Base-by-base conservation (phyloP, 2,113 vertebrate genomes). In the Xiphorhynchus elegans region DNA sequence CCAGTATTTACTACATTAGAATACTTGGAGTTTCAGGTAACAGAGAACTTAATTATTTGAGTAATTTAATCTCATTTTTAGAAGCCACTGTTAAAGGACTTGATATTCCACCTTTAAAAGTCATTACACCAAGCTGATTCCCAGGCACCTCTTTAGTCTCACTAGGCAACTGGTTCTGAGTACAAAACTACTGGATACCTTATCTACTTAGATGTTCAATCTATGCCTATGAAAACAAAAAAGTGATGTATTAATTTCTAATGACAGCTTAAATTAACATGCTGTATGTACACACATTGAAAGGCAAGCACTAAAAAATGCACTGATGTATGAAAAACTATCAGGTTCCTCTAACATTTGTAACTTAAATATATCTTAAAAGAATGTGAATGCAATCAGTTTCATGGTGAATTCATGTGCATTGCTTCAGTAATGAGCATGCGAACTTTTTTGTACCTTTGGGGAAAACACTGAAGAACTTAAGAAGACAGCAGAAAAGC, bases 91-190 rank as follows among this genome's bases (percentile, higher is more conserved):
- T 44, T 58, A 94, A 77, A 95, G 60, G 52, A 55, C 28, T 44
- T 64, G 80, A 37, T 79, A 76, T 7, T n/a, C 37, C 53, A 33
- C 15, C 62, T 87, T 89, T 79, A 87, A 89, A 86, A 97, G 56
- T 59, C 85, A 93, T 86, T 95, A 78, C 49, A 74, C 42, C 63
- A 53, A 80, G 24, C 17, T 70, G 60, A 69, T 55, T 80, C 83
- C 68, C n/a, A 40, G 70, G 29, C 6, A 66, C 58, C 52, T 52
- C 39, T 94, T 93, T 66, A 87, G 49, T 58, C 74, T 89, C 20
- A 7, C 96, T 76, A 94, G 70, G 81, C 89, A 96, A 93, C 66
- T 23, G 52, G 25, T 42, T 68, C 69, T 40, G 49, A 83, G 84
- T 46, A 80, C 53, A 76, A 87, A 95, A 91, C 59, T 73, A 79